Base-by-base conservation (phyloP, 1,140 invertebrate species). In the Dreissena rostriformis region DNA sequence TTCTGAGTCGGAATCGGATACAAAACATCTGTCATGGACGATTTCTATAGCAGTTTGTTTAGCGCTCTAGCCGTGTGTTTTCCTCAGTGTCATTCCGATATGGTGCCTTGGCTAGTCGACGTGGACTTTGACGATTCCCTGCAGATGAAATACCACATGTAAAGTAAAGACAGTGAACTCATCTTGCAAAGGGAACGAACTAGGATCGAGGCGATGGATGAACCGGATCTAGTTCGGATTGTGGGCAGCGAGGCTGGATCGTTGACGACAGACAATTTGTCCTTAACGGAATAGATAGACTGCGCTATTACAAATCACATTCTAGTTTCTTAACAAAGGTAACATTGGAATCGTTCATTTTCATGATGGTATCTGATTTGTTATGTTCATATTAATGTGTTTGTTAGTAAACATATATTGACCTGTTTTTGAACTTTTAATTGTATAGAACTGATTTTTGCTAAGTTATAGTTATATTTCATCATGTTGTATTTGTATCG, bases 1-100 rank as follows among this genome's bases (percentile, higher is more conserved):
- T 52, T 82, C 79, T 0, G 79, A 82, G n/a, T 73, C 70, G 7
- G 79, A 82, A 39, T 82, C 29, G 14, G 79, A 82, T 49, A 73
- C 61, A n/a, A 63, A 51, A 72, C 51, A 17, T 51, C 72, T 52
- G n/a, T 24, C 61, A 11, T 52, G 5, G 70, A 73, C 1, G 57
- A 65, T 17, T 22, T 73, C 11, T 73, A 73, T 61, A 39, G 65
- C 19, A 73, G 63, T 28, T 66, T 82, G 53, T 82, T 82, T 51
- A 52, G 22, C 14, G 29, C 26, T 2, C 22, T 82, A 15, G 24
- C 70, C 51, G 61, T 82, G 52, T 82, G 79, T 73, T 82, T 73
- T 82, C 79, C 68, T 6, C 66, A 73, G 29, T 49, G 57, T 19
- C 79, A 82, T 66, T 57, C 29, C 63, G 55, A 73, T 57, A 72